Percentiles rank a stretch among this genome's conserved stretches.
These are phyloP conservation scores for Polydrusus tereticollis DNA, from an alignment of 2,888 invertebrate genomes.

Conservation along the genomic window DNA sequence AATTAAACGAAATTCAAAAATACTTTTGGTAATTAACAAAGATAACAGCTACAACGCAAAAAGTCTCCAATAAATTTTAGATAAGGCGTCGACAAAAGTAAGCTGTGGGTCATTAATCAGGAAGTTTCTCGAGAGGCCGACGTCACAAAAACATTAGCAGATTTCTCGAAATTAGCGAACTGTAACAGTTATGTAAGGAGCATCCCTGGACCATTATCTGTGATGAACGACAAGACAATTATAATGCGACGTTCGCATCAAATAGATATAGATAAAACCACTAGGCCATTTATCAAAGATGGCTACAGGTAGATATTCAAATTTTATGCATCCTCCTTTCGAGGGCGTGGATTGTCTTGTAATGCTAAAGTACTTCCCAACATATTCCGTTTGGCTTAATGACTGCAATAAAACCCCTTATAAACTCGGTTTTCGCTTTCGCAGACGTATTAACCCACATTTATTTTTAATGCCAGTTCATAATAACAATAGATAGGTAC, in stretches of 20 bases:
- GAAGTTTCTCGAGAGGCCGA: conserved; percentile 22
- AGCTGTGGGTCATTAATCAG: conserved; percentile 42
- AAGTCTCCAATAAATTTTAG: conserved; percentile 45
- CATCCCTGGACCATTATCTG: conserved; percentile 60
- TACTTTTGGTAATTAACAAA: not conserved
- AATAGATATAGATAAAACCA: conserved; percentile 17
- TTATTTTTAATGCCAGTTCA: no score
- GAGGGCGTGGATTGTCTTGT: no score
- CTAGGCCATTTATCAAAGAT: conserved; percentile 20
- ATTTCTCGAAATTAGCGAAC: conserved; percentile 53
- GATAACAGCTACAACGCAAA: conserved; percentile 18
- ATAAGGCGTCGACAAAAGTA: conserved; percentile 45
- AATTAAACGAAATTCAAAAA: no score
- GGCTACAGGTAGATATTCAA: not conserved
- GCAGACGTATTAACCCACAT: no score
- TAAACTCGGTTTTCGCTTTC: no score
- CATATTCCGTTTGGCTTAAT: no score
- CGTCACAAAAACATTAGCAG: conserved; percentile 52
- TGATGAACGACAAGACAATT: conserved; percentile 65
- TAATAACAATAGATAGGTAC: no score
- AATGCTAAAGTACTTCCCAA: no score
- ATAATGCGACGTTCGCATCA: conserved; percentile 50
- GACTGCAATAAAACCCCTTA: no score
- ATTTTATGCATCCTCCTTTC: not conserved
- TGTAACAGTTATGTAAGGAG: conserved; percentile 52